Base-by-base conservation (phyloP, 2,888 invertebrate genomes). In the Cantharis flavilabris region DNA sequence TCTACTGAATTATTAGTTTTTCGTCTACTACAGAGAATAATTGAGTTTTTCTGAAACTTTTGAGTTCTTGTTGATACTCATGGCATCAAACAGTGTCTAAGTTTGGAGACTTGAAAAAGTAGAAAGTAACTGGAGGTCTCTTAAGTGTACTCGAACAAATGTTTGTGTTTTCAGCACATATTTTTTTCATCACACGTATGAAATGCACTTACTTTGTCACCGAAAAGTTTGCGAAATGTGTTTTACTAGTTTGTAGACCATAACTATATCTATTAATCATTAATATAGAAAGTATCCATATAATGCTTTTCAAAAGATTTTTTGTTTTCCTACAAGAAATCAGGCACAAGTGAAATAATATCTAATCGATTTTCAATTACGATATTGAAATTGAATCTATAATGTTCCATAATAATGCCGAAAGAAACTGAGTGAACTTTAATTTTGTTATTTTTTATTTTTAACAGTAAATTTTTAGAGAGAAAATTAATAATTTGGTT, bases 101-200 rank as follows among this genome's bases (percentile, higher is more conserved):
- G 70, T 49, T 23, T 13, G 71, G 72, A 65, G 72, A 72, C 75
- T 70, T 33, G 49, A 72, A 72, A 77, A 74, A 77, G 62, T 71
- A 71, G 71, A 70, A 77, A 70, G 75, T 73, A 72, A 72, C 72
- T 28, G 14, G 75, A 69, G 75, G 77, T 75, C 77, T 77, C 77
- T 77, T 77, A 77, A 77, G 77, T 77, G 77, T 75, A 75, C 77
- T 77, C 75, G 70, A 75, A 65, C 64, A 18, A 33, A 64, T 71
- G 74, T 77, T 77, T 77, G 72, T 77, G 77, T 75, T 77, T 77
- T 75, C 72, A 75, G 72, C 77, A 75, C 73, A 77, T 74, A 77
- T 74, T 73, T 77, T 77, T 75, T 77, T 76, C 75, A 71, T 64
- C 71, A 28, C 62, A 71, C 77, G 71, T 62, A 73, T 74, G 67